Conservation (phyloP, 2,113 vertebrate species). For the Vulpes vulpes region DNA sequence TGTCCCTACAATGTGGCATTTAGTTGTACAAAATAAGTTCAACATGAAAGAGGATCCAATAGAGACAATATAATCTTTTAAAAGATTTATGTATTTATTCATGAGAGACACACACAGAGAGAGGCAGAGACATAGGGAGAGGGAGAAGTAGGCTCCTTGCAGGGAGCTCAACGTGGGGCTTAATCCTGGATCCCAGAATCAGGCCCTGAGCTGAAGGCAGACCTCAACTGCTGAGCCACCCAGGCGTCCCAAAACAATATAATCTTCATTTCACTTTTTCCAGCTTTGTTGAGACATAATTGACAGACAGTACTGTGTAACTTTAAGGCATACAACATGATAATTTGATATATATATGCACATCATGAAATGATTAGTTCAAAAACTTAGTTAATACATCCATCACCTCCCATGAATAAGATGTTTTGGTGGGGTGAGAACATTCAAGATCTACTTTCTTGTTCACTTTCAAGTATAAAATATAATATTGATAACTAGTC, state of each 20-base stretch:
- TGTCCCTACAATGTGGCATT: not conserved
- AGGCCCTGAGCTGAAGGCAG: too few relatives aligned
- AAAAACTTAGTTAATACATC: not conserved
- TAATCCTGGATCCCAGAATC: too few relatives aligned
- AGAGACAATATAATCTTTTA: not conserved
- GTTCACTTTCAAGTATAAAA: not conserved
- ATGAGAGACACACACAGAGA: too few relatives aligned
- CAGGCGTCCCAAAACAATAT: not conserved
- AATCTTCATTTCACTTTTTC: not conserved
- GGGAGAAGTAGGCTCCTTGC: too few relatives aligned
- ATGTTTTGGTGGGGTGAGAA: not conserved
- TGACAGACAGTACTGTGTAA: not conserved
- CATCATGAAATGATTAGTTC: not conserved
- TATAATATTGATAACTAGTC: not conserved
- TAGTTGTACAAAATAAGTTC: not conserved
- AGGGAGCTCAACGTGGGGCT: too few relatives aligned
- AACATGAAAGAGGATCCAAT: not conserved
- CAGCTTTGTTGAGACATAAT: not conserved
- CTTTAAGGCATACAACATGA: not conserved
- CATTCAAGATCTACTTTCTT: not conserved
- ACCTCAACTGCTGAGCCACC: too few relatives aligned
- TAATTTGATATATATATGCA: not conserved
- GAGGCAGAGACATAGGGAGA: too few relatives aligned
- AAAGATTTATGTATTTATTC: too few relatives aligned
- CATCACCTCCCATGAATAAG: not conserved